Evolutionary conservation across 1,140 invertebrate genomes (phyloP).

Genomic region (Leptinotarsa undecemlineata): DNA sequence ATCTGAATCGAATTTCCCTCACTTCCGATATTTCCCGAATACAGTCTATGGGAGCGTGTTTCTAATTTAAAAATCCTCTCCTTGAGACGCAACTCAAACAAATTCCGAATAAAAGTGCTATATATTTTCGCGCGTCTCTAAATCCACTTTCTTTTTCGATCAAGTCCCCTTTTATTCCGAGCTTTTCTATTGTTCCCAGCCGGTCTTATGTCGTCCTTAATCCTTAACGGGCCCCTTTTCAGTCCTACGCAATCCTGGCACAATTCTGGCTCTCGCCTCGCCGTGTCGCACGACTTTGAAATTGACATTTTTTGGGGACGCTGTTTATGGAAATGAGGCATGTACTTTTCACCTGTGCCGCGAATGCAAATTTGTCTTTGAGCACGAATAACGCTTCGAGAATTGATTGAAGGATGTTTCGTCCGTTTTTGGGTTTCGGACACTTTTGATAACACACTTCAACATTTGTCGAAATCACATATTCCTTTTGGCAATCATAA

Average conservation of each 20-base stretch:
- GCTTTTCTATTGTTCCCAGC: conserved; percentile 29
- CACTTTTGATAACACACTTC: no score
- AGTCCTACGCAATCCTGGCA: neutral
- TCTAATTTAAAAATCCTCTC: conserved; percentile 32
- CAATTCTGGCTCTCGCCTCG: neutral
- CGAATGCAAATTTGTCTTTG: conserved; percentile 12
- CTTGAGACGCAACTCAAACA: conserved; percentile 18
- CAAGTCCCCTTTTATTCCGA: conserved; percentile 33
- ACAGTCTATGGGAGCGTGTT: conserved; percentile 18
- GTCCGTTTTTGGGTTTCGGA: no score
- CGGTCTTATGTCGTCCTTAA: conserved; percentile 29
- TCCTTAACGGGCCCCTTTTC: conserved; percentile 1
- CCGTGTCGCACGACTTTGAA: neutral
- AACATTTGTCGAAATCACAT: no score
- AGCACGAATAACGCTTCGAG: neutral
- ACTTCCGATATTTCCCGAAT: neutral
- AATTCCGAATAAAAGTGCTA: conserved; percentile 35
- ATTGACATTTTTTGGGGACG: conserved; percentile 1
- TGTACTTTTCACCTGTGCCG: conserved; percentile 12
- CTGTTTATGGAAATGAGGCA: conserved; percentile 13
- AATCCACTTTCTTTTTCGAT: conserved; percentile 39
- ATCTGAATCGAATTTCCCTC: conserved; percentile 17
- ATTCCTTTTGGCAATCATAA: no score
- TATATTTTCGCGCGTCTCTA: conserved; percentile 34
- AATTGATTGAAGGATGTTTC: no score